These are phyloP conservation scores for Callipepla squamata DNA, from an alignment of 2,113 vertebrate species.

Conservation along the genomic window DNA sequence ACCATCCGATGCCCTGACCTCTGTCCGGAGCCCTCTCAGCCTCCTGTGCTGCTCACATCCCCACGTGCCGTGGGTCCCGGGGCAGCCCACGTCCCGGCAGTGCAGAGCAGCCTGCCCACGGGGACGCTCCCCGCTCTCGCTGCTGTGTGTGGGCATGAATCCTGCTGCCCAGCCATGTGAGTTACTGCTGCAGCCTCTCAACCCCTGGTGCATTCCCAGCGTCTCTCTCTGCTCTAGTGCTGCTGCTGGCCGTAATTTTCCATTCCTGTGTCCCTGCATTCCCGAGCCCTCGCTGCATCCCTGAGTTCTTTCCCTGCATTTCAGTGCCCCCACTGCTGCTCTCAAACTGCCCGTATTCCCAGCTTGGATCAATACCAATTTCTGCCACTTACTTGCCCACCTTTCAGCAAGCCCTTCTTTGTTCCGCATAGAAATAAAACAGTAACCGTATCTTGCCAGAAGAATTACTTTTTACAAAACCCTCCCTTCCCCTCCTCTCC, in stretches of 20 bases:
- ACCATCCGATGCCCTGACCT: not conserved
- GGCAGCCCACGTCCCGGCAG: not conserved
- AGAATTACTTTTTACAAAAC: constrained; percentile 43
- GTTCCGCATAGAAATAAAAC: constrained; percentile 64
- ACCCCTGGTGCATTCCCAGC: constrained; percentile 39
- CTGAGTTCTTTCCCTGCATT: constrained; percentile 13
- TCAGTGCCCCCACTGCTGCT: constrained; percentile 35
- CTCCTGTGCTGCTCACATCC: not conserved
- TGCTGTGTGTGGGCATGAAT: not conserved
- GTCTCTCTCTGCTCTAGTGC: constrained; percentile 25
- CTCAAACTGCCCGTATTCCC: constrained; percentile 32
- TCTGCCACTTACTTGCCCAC: constrained; percentile 57
- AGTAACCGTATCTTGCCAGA: constrained; percentile 48
- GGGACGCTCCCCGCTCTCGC: constrained; percentile 3
- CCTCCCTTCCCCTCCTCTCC: constrained; percentile 1
- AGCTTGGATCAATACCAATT: constrained; percentile 64
- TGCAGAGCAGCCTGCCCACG: not conserved
- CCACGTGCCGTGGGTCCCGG: not conserved
- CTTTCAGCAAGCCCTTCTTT: constrained; percentile 62
- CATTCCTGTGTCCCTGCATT: not conserved
- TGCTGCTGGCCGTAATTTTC: constrained; percentile 63
- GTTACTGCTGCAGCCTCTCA: constrained; percentile 43
- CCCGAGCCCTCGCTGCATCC: not conserved
- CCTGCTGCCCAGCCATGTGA: constrained; percentile 13
- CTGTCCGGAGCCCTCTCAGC: not conserved